These are phyloP conservation scores for Botia kubotai DNA, from an alignment of 2,797 vertebrate genomes.

Conservation along the genomic window DNA sequence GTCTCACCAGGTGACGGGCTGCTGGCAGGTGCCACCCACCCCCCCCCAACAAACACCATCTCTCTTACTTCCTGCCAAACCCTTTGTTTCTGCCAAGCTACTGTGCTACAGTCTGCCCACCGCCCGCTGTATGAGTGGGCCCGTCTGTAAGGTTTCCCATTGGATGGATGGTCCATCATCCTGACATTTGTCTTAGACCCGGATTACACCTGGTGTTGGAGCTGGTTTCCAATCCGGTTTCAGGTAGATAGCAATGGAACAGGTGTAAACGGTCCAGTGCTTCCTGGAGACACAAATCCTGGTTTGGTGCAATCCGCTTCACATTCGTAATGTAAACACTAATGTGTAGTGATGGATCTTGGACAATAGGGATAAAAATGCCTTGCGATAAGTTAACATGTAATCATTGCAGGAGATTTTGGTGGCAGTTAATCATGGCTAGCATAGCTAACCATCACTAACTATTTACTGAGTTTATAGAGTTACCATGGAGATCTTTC, in stretches of 20 bases:
- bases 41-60: slow-evolving; percentile 61
- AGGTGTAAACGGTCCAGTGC: background rate
- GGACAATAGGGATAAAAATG: background rate
- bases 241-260: background rate
- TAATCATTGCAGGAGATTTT: too few species aligned
- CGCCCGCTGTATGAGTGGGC: slow-evolving; percentile 24
- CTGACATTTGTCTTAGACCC: slow-evolving; percentile 9
- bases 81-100: slow-evolving; percentile 68
- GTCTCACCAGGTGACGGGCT: slow-evolving; percentile 44
- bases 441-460: background rate
- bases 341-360: background rate
- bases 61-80: slow-evolving; percentile 62
- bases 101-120: slow-evolving; percentile 41
- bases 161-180: slow-evolving; percentile 31
- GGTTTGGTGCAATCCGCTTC: background rate
- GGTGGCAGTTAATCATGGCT: too few species aligned
- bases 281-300: background rate
- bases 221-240: background rate
- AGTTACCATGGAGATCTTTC: background rate
- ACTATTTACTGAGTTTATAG: background rate
- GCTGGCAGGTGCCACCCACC: slow-evolving; percentile 41
- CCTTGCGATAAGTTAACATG: too few species aligned
- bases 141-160: slow-evolving; percentile 18
- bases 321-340: background rate
- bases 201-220: background rate